phyloP scores from a whole-genome alignment of 2,113 vertebrate species.

The Tylochromis polylepis region DNA sequence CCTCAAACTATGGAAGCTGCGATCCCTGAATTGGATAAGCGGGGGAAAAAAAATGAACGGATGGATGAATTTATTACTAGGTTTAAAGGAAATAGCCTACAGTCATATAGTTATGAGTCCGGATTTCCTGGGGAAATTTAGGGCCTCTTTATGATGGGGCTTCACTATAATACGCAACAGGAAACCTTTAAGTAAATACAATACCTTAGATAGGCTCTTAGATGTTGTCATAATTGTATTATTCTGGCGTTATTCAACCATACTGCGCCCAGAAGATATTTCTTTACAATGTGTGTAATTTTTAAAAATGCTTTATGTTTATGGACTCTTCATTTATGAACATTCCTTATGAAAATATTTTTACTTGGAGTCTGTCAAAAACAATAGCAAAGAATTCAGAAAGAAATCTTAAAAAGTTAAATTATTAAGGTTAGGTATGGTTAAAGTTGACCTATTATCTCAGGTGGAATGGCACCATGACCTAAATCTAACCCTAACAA shows the following conservation, averaged over 20 bases:
- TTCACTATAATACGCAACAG: neutral
- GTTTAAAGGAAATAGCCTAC: neutral
- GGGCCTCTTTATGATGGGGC: neutral
- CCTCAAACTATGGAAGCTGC: neutral
- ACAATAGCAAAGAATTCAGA: neutral
- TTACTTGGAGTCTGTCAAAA: neutral
- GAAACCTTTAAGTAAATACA: neutral
- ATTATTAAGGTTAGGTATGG: neutral
- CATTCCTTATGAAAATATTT: neutral
- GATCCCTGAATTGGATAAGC: no score
- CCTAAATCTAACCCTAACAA: conserved; percentile 28
- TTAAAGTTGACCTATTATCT: neutral
- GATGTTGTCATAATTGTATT: neutral
- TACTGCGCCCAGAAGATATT: neutral
- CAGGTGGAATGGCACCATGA: conserved; percentile 3
- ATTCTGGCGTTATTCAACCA: neutral
- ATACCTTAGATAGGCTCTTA: neutral
- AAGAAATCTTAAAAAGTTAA: neutral
- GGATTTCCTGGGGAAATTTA: neutral
- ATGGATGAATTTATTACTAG: no score
- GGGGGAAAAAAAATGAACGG: no score
- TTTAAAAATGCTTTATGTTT: neutral
- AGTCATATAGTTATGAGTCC: neutral
- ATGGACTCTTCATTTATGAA: fast-evolving
- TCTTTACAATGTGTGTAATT: neutral